Percentiles rank a stretch among this genome's conserved stretches.
These are phyloP conservation scores for Drosophila pegasa DNA, from an alignment of 2,888 invertebrate genomes.

Conservation along the genomic window DNA sequence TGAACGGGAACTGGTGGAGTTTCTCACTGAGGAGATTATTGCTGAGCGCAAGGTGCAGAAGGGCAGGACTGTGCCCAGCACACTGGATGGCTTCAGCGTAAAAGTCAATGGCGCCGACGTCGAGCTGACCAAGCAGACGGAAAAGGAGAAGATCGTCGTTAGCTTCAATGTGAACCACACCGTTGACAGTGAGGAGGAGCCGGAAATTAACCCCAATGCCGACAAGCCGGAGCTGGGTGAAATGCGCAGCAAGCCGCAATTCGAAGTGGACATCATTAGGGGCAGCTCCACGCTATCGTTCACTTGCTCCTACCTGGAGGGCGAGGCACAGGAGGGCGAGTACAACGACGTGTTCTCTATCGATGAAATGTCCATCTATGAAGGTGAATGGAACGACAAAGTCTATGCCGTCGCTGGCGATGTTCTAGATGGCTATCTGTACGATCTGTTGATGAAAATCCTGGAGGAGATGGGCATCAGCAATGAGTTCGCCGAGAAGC, in stretches of 20 bases:
- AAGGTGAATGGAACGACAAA: slow-evolving; percentile 94
- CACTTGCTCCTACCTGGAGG: slow-evolving; percentile 92
- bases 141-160: slow-evolving; percentile 90
- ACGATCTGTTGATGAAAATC: slow-evolving; percentile 97
- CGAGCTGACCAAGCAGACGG: slow-evolving; percentile 90
- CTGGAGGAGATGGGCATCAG: slow-evolving; percentile 98
- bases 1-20: slow-evolving; percentile 94
- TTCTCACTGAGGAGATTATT: slow-evolving; percentile 96
- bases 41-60: slow-evolving; percentile 95
- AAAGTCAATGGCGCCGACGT: slow-evolving; percentile 93
- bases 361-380: slow-evolving; percentile 95
- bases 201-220: slow-evolving; percentile 87
- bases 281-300: slow-evolving; percentile 92
- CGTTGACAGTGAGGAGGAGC: slow-evolving; percentile 92
- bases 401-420: slow-evolving; percentile 96
- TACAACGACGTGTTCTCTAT: slow-evolving; percentile 96
- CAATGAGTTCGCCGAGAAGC: slow-evolving; percentile 95
- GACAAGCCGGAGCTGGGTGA: slow-evolving; percentile 92
- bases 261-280: slow-evolving; percentile 93
- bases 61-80: slow-evolving; percentile 89
- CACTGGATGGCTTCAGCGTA: slow-evolving; percentile 93
- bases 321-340: slow-evolving; percentile 88
- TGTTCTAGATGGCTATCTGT: slow-evolving; percentile 97
- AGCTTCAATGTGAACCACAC: slow-evolving; percentile 97
- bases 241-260: slow-evolving; percentile 96